These are phyloP conservation scores for Lepidonotus clava DNA, from an alignment of 2,888 invertebrate species.

Conservation along the genomic window DNA sequence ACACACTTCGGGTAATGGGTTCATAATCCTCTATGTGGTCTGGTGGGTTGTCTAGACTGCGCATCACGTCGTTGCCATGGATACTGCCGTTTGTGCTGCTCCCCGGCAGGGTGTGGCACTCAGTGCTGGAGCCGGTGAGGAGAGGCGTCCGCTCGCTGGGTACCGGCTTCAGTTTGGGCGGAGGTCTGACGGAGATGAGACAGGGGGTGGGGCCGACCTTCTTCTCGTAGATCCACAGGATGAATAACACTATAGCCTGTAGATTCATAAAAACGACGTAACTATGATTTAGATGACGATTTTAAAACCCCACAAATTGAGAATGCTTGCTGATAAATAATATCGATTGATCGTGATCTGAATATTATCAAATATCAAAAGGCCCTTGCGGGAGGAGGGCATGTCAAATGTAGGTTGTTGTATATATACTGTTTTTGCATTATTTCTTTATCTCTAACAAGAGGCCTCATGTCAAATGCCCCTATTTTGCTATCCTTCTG, in stretches of 20 bases:
- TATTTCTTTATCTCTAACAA: no score
- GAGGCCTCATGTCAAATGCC: no score
- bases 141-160: not conserved
- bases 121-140: not conserved
- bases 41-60: not conserved
- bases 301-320: no score
- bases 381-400: no score
- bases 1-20: not conserved
- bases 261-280: no score
- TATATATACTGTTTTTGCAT: no score
- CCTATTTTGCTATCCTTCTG: no score
- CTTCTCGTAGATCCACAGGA: constrained; percentile 37
- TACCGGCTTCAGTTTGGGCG: not conserved
- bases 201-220: constrained; percentile 23
- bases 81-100: not conserved
- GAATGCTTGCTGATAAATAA: no score
- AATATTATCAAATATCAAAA: no score
- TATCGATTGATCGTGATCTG: no score
- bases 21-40: not conserved
- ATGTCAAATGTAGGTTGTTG: no score
- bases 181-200: not conserved
- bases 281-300: no score
- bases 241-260: not conserved
- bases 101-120: not conserved
- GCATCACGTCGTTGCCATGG: not conserved